Evolutionary conservation across 30 jellyfish, hydroid and myxozoan genomes (phyloP).

Genomic region (Nemopilema nomurai): DNA sequence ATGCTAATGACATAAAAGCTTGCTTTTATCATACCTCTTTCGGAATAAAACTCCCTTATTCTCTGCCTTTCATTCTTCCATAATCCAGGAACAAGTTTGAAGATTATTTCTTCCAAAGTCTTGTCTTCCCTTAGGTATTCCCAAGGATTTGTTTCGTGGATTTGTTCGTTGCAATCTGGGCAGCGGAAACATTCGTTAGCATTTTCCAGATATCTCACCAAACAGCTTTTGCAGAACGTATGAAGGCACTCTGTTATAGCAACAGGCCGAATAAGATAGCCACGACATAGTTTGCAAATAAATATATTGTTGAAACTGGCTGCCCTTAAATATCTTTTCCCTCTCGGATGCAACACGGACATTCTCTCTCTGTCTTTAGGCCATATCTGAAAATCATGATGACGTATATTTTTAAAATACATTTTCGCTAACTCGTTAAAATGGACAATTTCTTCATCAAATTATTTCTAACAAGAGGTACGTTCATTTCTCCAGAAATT

Average conservation of each 20-base stretch:
- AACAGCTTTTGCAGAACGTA: constrained; percentile 92
- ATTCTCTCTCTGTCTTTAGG: constrained; percentile 7
- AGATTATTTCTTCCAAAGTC: constrained; percentile 82
- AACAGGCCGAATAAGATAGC: constrained; percentile 92
- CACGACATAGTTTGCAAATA: constrained; percentile 82
- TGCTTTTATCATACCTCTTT: constrained; percentile 36
- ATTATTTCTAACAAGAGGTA: too few relatives aligned
- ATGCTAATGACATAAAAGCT: neutral
- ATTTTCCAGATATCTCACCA: constrained; percentile 79
- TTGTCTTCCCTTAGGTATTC: constrained; percentile 91
- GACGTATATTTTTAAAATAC: neutral
- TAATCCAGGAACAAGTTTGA: constrained; percentile 84
- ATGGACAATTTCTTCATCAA: neutral
- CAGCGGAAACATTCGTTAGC: constrained; percentile 78
- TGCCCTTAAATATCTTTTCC: constrained; percentile 61
- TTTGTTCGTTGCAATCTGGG: constrained; percentile 82
- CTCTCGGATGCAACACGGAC: constrained; percentile 80
- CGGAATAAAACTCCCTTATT: constrained; percentile 58
- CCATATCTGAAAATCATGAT: constrained; percentile 6
- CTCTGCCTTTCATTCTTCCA: constrained; percentile 74
- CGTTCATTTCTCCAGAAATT: too few relatives aligned
- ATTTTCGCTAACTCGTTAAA: neutral
- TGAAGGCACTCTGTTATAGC: constrained; percentile 98
- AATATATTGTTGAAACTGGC: constrained; percentile 77
- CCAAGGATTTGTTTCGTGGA: constrained; percentile 99